Conservation (phyloP, 2,888 invertebrate genomes). For the Lepidochrysops patricia region DNA sequence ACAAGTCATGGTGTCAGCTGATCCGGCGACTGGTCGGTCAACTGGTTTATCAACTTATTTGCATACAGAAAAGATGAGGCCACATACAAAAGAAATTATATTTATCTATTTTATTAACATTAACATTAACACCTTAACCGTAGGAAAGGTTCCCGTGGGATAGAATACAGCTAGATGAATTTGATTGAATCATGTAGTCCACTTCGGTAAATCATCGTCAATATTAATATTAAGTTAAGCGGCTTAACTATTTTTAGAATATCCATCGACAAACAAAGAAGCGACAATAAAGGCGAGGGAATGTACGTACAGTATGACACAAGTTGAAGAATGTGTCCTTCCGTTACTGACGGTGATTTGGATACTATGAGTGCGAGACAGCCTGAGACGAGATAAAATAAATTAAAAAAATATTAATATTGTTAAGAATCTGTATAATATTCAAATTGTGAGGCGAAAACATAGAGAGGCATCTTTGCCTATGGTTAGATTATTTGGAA, state of each 20-base stretch:
- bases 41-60: background rate
- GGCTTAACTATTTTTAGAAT: constrained; percentile 3
- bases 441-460: too few relatives aligned
- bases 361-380: too few relatives aligned
- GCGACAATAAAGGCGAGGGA: constrained; percentile 20
- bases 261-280: background rate
- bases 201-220: constrained; percentile 11
- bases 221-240: constrained; percentile 11
- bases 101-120: background rate
- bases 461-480: too few relatives aligned
- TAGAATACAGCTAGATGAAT: background rate
- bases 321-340: constrained; percentile 21
- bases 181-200: background rate
- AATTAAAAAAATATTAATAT: too few relatives aligned
- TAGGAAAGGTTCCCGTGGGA: background rate
- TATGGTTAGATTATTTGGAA: too few relatives aligned
- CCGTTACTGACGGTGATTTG: constrained; percentile 17
- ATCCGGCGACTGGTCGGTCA: background rate
- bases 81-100: background rate
- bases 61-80: background rate
- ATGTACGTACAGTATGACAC: constrained; percentile 29
- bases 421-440: too few relatives aligned
- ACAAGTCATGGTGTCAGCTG: background rate
- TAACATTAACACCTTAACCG: background rate
- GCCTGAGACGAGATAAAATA: too few relatives aligned